A percentile compares a stretch with the other conserved stretches of the same genome.
Evolutionary conservation across 1,140 invertebrate species (phyloP).

Genomic region (Ceratina calcarata): DNA sequence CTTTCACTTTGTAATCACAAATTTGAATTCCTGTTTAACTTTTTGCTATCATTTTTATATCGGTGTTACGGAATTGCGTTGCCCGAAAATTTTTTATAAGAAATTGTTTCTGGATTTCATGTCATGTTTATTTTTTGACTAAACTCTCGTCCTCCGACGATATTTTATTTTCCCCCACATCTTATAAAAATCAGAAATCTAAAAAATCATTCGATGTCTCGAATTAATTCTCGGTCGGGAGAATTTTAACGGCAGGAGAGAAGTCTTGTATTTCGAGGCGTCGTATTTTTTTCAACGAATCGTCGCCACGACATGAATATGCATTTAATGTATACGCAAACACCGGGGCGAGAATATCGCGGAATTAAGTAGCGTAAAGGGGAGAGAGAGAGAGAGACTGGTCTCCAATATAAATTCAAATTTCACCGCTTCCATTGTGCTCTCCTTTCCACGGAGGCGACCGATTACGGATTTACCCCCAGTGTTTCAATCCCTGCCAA

Average conservation of each 20-base stretch:
- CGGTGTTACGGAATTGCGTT: too few relatives aligned
- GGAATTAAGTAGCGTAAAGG: constrained; percentile 34
- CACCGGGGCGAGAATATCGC: constrained; percentile 11
- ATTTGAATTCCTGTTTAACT: too few relatives aligned
- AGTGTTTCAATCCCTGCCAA: constrained; percentile 6
- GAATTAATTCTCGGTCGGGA: neutral
- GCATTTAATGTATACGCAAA: constrained; percentile 46
- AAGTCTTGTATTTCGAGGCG: neutral
- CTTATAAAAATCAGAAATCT: neutral
- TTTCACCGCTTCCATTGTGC: constrained; percentile 32
- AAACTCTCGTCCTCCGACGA: neutral
- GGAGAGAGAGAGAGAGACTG: constrained; percentile 2
- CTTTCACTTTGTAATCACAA: too few relatives aligned
- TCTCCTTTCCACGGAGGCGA: constrained; percentile 8
- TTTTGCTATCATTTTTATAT: too few relatives aligned
- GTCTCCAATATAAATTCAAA: constrained; percentile 48
- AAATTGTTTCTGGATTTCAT: too few relatives aligned
- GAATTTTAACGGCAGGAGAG: too few relatives aligned
- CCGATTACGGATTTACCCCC: constrained; percentile 8
- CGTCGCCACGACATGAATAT: constrained; percentile 31
- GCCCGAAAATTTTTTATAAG: too few relatives aligned
- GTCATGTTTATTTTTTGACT: too few relatives aligned
- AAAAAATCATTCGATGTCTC: neutral
- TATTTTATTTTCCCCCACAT: too few relatives aligned
- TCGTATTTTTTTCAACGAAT: constrained; percentile 31